Evolutionary conservation across 2,888 invertebrate genomes (phyloP).

Genomic region (Euzophera pinguis): DNA sequence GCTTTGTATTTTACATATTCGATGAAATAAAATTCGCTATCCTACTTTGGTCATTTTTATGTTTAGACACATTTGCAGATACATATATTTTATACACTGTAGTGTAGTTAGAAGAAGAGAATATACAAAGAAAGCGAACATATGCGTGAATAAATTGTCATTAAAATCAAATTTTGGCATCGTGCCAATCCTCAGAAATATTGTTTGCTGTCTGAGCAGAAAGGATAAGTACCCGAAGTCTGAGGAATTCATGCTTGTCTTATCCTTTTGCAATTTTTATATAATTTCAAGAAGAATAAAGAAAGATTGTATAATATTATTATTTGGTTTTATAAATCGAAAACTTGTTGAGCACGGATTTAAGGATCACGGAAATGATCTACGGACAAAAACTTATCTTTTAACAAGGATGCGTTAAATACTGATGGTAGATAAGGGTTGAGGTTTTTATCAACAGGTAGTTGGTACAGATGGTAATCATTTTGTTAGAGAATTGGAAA

Average conservation of each 20-base stretch:
- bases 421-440: too few species aligned
- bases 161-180: constrained; percentile 75
- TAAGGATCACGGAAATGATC: too few species aligned
- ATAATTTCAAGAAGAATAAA: not conserved
- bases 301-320: not conserved
- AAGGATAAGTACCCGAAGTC: constrained; percentile 46
- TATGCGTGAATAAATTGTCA: constrained; percentile 70
- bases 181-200: constrained; percentile 63
- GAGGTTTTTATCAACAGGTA: too few species aligned
- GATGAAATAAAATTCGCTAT: too few species aligned
- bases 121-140: constrained; percentile 51
- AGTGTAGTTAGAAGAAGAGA: constrained; percentile 29
- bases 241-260: constrained; percentile 42
- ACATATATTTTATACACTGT: constrained; percentile 25
- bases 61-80: constrained; percentile 11
- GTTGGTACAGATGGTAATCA: too few species aligned
- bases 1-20: too few species aligned
- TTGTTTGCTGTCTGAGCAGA: constrained; percentile 64
- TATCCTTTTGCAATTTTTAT: constrained; percentile 32
- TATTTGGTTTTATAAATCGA: too few species aligned
- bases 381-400: too few species aligned
- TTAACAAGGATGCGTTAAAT: too few species aligned
- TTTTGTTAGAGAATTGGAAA: too few species aligned
- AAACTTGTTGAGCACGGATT: too few species aligned
- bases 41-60: not conserved